Conservation (phyloP, 1,140 invertebrate species). For the Eurytemora carolleeae region DNA sequence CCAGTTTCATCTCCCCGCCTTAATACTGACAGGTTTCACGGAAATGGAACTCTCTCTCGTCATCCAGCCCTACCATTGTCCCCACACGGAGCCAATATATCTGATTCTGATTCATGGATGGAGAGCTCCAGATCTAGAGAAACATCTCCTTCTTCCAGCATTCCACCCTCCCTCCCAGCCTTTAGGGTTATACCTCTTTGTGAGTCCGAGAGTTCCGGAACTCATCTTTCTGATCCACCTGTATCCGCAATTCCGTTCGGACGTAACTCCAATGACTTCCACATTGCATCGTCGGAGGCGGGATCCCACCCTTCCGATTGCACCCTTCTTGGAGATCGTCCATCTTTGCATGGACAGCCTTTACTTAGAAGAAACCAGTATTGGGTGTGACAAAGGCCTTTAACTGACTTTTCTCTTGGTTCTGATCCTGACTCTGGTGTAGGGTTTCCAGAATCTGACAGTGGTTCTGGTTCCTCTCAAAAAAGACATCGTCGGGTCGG, state of each 20-base stretch:
- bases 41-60: neutral
- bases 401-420: neutral
- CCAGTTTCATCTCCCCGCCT: neutral
- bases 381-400: conserved; percentile 15
- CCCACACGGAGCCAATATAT: neutral
- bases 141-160: conserved; percentile 3
- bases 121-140: conserved; percentile 12
- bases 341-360: neutral
- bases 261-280: neutral
- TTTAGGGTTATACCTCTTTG: conserved; percentile 12
- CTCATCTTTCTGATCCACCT: neutral
- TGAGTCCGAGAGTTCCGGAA: conserved; percentile 1
- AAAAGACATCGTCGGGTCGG: neutral
- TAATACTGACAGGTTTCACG: neutral
- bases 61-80: neutral
- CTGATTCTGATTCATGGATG: conserved; percentile 11
- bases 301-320: neutral
- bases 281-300: neutral
- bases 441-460: neutral
- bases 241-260: neutral
- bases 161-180: conserved; percentile 12
- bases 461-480: neutral
- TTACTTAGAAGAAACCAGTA: conserved; percentile 13
- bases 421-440: neutral
- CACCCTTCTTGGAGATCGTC: neutral